Percentiles rank a stretch among this genome's conserved stretches.
Evolutionary conservation across 2,797 vertebrate genomes (phyloP).

Genomic region (Megalops cyprinoides): DNA sequence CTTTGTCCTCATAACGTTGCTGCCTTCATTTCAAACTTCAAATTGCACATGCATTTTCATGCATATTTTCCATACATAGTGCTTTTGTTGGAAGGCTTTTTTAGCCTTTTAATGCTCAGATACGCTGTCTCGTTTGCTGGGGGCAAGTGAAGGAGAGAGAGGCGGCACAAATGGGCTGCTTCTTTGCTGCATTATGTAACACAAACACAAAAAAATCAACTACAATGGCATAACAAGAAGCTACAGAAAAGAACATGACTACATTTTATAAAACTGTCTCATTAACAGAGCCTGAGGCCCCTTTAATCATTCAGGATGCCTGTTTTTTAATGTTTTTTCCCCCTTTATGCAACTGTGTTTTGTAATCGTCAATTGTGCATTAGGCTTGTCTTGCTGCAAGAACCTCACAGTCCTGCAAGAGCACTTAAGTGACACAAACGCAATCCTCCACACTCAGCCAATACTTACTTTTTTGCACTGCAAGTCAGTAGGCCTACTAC

Average conservation of each 20-base stretch:
- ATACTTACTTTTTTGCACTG: too few relatives aligned
- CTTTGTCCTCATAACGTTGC: not conserved
- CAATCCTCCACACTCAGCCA: too few relatives aligned
- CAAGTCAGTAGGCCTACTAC: too few relatives aligned
- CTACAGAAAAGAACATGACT: not conserved
- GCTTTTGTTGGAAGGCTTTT: too few relatives aligned
- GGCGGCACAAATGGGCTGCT: not conserved
- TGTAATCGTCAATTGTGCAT: too few relatives aligned
- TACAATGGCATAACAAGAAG: not conserved
- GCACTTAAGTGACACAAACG: too few relatives aligned
- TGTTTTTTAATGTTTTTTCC: too few relatives aligned
- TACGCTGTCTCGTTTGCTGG: not conserved
- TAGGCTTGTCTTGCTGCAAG: too few relatives aligned
- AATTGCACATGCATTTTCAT: not conserved
- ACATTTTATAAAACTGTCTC: too few relatives aligned
- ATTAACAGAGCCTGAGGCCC: not conserved
- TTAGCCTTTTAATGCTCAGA: not conserved
- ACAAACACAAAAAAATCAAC: constrained; percentile 2
- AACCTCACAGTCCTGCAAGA: too few relatives aligned
- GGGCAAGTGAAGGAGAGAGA: not conserved
- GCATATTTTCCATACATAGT: not conserved
- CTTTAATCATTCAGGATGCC: not conserved
- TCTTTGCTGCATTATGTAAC: not conserved
- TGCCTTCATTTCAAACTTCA: not conserved
- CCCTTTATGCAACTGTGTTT: too few relatives aligned